phyloP scores from a whole-genome alignment of 2,113 vertebrate genomes.

The Tretioscincus oriximinensis region DNA sequence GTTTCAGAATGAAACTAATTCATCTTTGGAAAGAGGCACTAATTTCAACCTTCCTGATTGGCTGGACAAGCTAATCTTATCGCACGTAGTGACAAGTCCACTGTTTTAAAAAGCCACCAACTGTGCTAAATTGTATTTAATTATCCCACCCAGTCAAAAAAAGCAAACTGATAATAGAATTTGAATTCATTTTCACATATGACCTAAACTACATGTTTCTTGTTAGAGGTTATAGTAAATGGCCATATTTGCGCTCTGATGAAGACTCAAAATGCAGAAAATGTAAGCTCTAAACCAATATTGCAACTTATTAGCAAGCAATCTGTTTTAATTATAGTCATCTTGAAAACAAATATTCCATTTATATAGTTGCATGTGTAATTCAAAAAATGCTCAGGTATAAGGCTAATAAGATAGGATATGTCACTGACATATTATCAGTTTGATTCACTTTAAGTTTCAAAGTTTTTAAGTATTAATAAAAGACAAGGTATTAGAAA shows the following conservation, averaged over 20 bases:
- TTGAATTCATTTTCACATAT: constrained; percentile 1
- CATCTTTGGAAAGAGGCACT: neutral
- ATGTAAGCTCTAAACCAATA: neutral
- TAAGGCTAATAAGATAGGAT: neutral
- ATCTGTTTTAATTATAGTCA: neutral
- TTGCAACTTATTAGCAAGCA: neutral
- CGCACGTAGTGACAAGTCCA: neutral
- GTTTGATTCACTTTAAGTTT: neutral
- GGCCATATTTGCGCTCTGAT: neutral
- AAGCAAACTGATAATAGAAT: constrained; percentile 5
- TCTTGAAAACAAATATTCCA: neutral
- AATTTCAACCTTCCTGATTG: neutral
- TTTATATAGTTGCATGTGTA: neutral
- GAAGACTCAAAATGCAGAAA: neutral
- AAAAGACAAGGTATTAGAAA: neutral
- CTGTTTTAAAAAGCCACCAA: neutral
- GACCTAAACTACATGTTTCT: constrained; percentile 1
- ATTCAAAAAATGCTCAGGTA: neutral
- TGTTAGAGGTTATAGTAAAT: neutral
- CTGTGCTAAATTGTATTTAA: neutral
- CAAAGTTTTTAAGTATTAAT: neutral
- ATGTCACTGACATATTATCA: neutral
- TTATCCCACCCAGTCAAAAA: neutral
- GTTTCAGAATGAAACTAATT: too few relatives aligned
- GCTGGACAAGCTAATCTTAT: neutral